Percentiles rank a stretch among this genome's conserved stretches.
Conservation (phyloP, 2,113 vertebrate genomes). For the Megatriorchis doriae region DNA sequence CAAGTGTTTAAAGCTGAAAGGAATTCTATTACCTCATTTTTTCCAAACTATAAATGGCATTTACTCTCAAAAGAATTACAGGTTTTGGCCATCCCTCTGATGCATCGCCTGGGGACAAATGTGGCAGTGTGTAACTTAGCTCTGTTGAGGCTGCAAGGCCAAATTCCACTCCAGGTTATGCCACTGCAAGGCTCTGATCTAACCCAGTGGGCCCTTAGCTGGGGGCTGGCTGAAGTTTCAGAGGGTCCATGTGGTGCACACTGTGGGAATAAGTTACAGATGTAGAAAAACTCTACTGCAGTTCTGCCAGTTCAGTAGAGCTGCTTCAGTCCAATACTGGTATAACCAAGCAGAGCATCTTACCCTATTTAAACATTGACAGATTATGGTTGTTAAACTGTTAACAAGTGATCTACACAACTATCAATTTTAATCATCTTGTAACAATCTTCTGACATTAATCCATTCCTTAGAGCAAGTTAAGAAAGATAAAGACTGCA, state of each 20-base stretch:
- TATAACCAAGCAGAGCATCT: not conserved
- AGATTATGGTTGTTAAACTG: not conserved
- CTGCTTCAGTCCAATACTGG: not conserved
- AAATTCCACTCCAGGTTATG: not conserved
- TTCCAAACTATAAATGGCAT: not conserved
- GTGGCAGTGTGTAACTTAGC: not conserved
- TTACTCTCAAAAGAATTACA: not conserved
- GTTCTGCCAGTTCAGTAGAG: not conserved
- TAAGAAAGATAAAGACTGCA: not conserved
- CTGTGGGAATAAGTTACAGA: not conserved
- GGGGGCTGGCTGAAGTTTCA: not conserved
- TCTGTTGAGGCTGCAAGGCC: not conserved
- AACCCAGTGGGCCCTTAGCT: not conserved
- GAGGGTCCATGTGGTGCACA: not conserved
- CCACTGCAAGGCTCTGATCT: not conserved
- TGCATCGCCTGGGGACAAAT: not conserved
- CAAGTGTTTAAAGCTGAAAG: not conserved
- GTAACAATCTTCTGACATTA: not conserved
- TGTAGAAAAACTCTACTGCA: not conserved
- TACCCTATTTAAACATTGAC: not conserved
- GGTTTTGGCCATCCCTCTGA: not conserved
- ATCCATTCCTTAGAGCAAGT: not conserved
- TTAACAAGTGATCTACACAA: not conserved
- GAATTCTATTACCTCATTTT: not conserved
- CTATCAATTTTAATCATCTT: conserved; percentile 1